Evolutionary conservation across 30 jellyfish, hydroid and myxozoan species (phyloP).

Genomic region (Hydractinia echinata): DNA sequence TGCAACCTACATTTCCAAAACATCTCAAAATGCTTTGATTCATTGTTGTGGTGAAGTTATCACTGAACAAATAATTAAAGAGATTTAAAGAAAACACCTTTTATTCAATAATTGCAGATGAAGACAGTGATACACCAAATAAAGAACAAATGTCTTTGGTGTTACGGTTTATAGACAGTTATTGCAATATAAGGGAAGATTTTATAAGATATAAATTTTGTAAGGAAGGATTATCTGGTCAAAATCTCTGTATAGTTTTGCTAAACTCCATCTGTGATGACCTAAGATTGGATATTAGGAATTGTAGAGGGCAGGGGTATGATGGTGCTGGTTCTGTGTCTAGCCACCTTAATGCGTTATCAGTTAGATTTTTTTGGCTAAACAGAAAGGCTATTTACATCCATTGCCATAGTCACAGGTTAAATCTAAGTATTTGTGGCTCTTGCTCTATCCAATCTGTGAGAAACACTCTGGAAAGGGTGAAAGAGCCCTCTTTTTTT

Average conservation of each 20-base stretch:
- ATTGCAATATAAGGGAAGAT: constrained; percentile 38
- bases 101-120: too few species aligned
- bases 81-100: too few species aligned
- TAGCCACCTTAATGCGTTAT: constrained; percentile 46
- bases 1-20: too few species aligned
- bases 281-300: constrained; percentile 32
- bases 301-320: constrained; percentile 68
- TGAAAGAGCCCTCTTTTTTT: constrained; percentile 15
- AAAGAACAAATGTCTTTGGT: constrained; percentile 47
- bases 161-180: constrained; percentile 19
- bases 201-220: constrained; percentile 46
- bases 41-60: too few species aligned
- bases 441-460: constrained; percentile 42
- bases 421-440: constrained; percentile 42
- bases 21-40: too few species aligned
- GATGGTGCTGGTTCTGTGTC: constrained; percentile 80
- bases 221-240: constrained; percentile 54
- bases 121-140: constrained; percentile 26
- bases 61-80: too few species aligned
- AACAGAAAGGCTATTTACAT: constrained; percentile 45
- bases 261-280: too few species aligned
- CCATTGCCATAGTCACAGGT: constrained; percentile 57
- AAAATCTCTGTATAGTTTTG: constrained; percentile 28
- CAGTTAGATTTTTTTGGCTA: constrained; percentile 7
- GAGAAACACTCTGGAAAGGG: constrained; percentile 47